Evolutionary conservation across 2,113 vertebrate species (phyloP).

Genomic region (Scomber colias): DNA sequence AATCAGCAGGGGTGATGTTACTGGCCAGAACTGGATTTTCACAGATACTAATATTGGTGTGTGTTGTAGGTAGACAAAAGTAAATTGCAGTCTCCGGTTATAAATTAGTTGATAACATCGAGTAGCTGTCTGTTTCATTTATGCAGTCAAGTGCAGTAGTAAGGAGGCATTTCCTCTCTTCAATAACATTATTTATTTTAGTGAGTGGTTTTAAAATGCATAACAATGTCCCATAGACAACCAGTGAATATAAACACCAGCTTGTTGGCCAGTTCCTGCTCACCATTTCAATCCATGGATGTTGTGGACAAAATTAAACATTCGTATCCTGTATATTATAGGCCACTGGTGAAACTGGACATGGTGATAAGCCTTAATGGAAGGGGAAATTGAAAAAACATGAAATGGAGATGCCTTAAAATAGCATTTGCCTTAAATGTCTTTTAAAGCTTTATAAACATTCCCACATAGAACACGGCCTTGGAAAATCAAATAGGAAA

Average conservation of each 20-base stretch:
- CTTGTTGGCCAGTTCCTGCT: not conserved
- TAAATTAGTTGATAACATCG: not conserved
- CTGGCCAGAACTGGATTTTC: too few species aligned
- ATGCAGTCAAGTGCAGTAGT: not conserved
- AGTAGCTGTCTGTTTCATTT: constrained; percentile 14
- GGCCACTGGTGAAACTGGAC: not conserved
- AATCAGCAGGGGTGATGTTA: too few species aligned
- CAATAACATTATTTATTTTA: not conserved
- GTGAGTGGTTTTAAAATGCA: not conserved
- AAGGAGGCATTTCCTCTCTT: not conserved
- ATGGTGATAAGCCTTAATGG: not conserved
- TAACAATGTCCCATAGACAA: not conserved
- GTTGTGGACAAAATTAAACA: constrained; percentile 10
- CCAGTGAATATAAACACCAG: not conserved
- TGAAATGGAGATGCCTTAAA: constrained; percentile 8
- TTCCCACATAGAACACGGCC: not conserved
- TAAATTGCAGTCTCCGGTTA: not conserved
- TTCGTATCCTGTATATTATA: not conserved
- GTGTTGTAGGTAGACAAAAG: too few species aligned
- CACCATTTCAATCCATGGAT: not conserved
- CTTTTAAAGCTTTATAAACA: too few species aligned
- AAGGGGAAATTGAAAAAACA: constrained; percentile 6
- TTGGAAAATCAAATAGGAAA: not conserved
- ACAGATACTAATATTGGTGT: too few species aligned
- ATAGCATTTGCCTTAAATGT: too few species aligned